Conservation (phyloP, 2,888 invertebrate species). For the Pseudococcus jackbeardsleyi region DNA sequence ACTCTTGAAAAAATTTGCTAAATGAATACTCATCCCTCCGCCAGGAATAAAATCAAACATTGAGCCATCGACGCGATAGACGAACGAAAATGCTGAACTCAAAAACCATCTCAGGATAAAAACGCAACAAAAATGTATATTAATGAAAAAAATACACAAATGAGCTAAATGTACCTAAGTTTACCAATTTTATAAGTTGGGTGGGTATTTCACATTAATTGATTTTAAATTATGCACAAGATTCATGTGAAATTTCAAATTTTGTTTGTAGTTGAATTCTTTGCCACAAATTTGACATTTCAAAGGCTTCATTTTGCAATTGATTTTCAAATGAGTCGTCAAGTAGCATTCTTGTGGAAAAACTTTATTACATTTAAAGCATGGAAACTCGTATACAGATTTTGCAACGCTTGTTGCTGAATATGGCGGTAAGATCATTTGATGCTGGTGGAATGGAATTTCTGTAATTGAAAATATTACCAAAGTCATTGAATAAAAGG, state of each 20-base stretch:
- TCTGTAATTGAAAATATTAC: neutral
- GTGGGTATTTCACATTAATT: too few relatives aligned
- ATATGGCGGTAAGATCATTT: neutral
- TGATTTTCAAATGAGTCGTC: conserved; percentile 69
- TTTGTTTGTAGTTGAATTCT: conserved; percentile 60
- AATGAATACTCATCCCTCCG: too few relatives aligned
- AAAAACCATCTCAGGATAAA: too few relatives aligned
- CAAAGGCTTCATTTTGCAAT: conserved; percentile 70
- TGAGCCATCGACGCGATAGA: too few relatives aligned
- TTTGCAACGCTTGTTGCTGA: neutral
- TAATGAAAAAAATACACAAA: too few relatives aligned
- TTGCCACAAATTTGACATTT: conserved; percentile 70
- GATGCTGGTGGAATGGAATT: neutral
- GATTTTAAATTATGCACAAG: neutral
- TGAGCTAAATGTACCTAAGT: too few relatives aligned
- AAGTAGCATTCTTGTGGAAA: conserved; percentile 67
- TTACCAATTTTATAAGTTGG: too few relatives aligned
- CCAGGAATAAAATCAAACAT: too few relatives aligned
- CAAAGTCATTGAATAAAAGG: too few relatives aligned
- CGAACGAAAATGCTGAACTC: too few relatives aligned
- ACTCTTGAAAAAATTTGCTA: too few relatives aligned
- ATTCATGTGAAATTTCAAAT: conserved; percentile 55
- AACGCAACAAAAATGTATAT: too few relatives aligned
- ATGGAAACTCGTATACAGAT: neutral
- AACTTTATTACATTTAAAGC: conserved; percentile 66